Evolutionary conservation across 1,140 invertebrate species (phyloP), one percentile per base, ranked within the genome.

Genomic region (Philaenus spumarius): DNA sequence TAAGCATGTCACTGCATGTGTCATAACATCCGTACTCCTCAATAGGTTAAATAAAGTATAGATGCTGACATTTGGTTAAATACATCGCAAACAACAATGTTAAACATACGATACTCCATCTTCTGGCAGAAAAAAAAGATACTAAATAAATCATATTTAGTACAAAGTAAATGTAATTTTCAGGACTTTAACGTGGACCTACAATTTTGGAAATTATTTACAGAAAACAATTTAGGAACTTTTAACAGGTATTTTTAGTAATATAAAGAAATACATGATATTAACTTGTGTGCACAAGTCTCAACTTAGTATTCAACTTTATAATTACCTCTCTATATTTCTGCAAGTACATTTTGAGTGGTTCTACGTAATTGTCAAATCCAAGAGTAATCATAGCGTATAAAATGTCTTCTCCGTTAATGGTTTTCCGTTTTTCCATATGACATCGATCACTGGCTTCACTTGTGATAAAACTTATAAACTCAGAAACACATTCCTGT

Each of bases 401-500:
- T 9, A 98, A 74, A 58, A 98, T 90, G 77, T 97, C 95, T 78
- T 99, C 97, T 58, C 96, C 97, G 67, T 98, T 99, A 20, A 99
- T 98, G 1, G 97, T 99, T 78, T 99, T 99, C 24, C 97, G 76
- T 73, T 98, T 99, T 71, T 99, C 97, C 75, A 96, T 87, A 65
- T 96, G 90, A 76, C 95, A 98, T 22, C 94, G 77, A 69, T 98
- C 95, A 72, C 93, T 95, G 0, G 95, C 95, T 79, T 99, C 97
- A 69, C 93, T 97, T 0, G 97, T 99, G 46, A 99, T 95, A 70
- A 99, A 99, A 63, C 94, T 97, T 68, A 99, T 97, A 71, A 99
- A 99, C 71, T 99, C 97, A 0, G 95, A 98, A 35, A 99, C 96
- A 78, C 97, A 99, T 75, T 99, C 97, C 75, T 99, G 97, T 17